phyloP scores from a whole-genome alignment of 2,113 vertebrate genomes.

The Oncorhynchus keta region DNA sequence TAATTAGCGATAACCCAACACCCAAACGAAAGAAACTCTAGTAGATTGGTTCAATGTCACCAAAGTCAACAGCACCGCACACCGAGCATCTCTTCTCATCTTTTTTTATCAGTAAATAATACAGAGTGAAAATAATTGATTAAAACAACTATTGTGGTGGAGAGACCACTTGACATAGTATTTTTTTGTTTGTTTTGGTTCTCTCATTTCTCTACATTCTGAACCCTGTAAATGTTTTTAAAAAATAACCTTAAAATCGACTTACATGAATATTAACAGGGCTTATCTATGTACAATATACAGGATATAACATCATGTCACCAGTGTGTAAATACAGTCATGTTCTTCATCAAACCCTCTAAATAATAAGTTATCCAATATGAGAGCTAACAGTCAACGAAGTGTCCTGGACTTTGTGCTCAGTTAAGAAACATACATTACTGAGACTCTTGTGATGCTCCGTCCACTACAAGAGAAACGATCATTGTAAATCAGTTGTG shows the following conservation, averaged over 20 bases:
- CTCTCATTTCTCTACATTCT: constrained; percentile 22
- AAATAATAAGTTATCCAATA: constrained; percentile 23
- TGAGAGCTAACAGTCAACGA: constrained; percentile 14
- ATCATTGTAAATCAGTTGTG: constrained; percentile 23
- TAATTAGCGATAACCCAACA: too few relatives aligned
- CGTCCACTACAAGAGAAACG: constrained; percentile 5
- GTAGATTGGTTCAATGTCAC: too few relatives aligned
- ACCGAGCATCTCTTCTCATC: background rate
- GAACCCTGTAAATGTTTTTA: constrained; percentile 7
- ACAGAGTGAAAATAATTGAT: constrained; percentile 45
- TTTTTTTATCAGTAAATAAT: constrained; percentile 60
- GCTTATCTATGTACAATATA: constrained; percentile 57
- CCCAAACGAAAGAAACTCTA: too few relatives aligned
- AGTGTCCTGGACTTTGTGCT: constrained; percentile 18
- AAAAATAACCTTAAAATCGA: constrained; percentile 23
- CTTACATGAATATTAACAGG: constrained; percentile 23
- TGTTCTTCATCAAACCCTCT: background rate
- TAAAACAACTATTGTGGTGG: constrained; percentile 39
- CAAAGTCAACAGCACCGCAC: too few relatives aligned
- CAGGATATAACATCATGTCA: constrained; percentile 36
- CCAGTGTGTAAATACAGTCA: background rate
- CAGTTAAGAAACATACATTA: constrained; percentile 15
- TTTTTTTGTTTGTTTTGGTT: background rate
- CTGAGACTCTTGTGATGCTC: constrained; percentile 16
- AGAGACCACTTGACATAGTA: background rate